Base-by-base conservation (phyloP, 2,113 vertebrate genomes). In the mouse (Mus musculus) region DNA sequence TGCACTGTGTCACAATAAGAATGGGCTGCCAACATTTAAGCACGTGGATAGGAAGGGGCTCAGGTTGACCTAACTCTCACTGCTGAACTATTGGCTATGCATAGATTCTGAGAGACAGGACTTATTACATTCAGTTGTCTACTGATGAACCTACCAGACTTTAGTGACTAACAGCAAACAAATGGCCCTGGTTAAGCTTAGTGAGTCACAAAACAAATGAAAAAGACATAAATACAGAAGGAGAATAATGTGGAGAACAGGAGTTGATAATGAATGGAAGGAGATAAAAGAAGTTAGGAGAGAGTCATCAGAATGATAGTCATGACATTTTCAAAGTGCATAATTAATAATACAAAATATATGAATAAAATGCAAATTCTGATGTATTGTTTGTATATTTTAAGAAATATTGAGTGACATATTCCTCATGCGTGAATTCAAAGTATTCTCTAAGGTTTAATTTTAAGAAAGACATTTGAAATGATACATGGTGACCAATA, bases 381-480 rank as follows among this genome's bases (percentile, higher is more conserved):
- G 22, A 12, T 39, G 91, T 59, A 49, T 75, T 61, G 78, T 96
- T 90, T 77, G 49, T 36, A 11, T 20, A 39, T 20, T 93, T 67
- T 72, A 67, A 90, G 13, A 71, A 24, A 12, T 85, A 61, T 88
- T 78, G 24, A 93, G 56, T 93, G 49, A 89, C 67, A 94, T 19
- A 8, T 1, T 17, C 10, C 12, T 16, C 30, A 88, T 54, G 14
- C 56, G 91, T 81, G 28, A 92, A 88, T 82, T 24, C 11, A 30
- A 96, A 59, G n/a, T 28, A 54, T 71, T 67, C 2, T 46, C 22
- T 61, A 3, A 22, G 6, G n/a, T 73, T 73, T 73, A 19, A 73
- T 73, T 73, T 39, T 39, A 24, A 42, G 72, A 73, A 73, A 73
- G 72, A 19, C 10, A 75, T 75, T 73, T 73, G 17, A 22, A 72